phyloP scores from a whole-genome alignment of 2,113 vertebrate genomes.

The Anser cygnoides region DNA sequence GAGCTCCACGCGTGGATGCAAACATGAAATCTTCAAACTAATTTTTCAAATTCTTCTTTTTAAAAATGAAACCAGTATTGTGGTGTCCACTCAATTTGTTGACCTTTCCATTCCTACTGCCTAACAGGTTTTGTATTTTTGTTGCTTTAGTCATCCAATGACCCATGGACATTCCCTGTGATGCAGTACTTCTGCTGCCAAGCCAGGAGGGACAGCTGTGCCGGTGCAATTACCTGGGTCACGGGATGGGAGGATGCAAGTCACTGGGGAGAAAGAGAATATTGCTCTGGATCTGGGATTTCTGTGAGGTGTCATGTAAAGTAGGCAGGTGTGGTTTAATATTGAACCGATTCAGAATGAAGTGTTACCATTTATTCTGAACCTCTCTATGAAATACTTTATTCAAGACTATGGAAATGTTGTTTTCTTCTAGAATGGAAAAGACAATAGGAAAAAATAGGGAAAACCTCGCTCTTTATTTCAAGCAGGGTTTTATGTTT shows the following conservation, averaged over 20 bases:
- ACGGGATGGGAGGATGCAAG: neutral
- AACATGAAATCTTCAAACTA: neutral
- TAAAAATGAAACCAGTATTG: neutral
- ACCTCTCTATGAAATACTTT: fast-evolving
- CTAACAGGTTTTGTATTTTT: neutral
- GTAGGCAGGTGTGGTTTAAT: neutral
- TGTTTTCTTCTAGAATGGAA: neutral
- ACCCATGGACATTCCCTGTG: neutral
- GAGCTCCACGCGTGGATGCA: neutral
- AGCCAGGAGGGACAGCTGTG: neutral
- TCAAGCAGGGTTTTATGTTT: neutral
- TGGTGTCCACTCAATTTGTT: neutral
- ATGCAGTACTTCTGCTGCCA: neutral
- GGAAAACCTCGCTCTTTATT: neutral
- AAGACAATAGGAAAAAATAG: neutral
- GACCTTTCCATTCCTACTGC: neutral
- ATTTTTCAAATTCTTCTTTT: neutral
- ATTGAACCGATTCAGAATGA: neutral
- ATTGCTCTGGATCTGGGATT: neutral
- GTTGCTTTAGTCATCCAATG: neutral
- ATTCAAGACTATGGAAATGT: neutral
- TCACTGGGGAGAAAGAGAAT: neutral
- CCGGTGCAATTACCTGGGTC: neutral
- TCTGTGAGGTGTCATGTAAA: neutral
- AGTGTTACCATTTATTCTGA: neutral